phyloP scores from a whole-genome alignment of 1,140 invertebrate species.

The Drosophila cardini region DNA sequence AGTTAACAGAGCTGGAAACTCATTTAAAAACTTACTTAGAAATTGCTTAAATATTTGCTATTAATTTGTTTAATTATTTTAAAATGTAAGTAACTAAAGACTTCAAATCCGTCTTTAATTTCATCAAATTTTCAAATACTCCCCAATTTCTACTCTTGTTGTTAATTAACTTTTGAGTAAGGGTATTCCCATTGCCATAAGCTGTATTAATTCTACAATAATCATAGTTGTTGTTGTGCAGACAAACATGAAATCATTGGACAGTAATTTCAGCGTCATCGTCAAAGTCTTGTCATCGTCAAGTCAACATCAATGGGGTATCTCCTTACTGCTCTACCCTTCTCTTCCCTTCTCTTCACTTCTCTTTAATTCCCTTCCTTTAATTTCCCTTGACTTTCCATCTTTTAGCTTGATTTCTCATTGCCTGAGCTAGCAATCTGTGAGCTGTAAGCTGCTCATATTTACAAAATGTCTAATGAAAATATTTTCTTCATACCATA shows the following conservation, averaged over 20 bases:
- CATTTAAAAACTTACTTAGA: background rate
- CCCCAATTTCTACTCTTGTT: background rate
- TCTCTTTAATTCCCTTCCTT: background rate
- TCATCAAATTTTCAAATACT: no score
- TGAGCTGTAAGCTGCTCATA: constrained; percentile 72
- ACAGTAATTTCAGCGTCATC: constrained; percentile 34
- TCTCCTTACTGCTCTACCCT: background rate
- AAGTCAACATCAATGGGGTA: constrained; percentile 35
- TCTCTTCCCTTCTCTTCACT: background rate
- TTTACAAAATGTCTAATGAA: constrained; percentile 83
- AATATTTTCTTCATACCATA: constrained; percentile 63
- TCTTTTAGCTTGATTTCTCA: constrained; percentile 47
- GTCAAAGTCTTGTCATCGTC: constrained; percentile 48
- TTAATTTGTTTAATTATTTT: background rate
- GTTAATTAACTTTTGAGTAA: background rate
- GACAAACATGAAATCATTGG: constrained; percentile 44
- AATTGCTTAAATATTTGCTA: background rate
- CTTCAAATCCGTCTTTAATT: no score
- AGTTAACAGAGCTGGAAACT: background rate
- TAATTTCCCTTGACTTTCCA: background rate
- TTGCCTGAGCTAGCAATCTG: constrained; percentile 59
- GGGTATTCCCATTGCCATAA: constrained; percentile 6
- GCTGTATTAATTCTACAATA: background rate
- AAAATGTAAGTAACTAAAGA: no score
- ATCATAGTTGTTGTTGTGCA: background rate